Evolutionary conservation across 1,140 invertebrate species (phyloP), one percentile per base, ranked within the genome.

Genomic region (Trichonephila clavipes): DNA sequence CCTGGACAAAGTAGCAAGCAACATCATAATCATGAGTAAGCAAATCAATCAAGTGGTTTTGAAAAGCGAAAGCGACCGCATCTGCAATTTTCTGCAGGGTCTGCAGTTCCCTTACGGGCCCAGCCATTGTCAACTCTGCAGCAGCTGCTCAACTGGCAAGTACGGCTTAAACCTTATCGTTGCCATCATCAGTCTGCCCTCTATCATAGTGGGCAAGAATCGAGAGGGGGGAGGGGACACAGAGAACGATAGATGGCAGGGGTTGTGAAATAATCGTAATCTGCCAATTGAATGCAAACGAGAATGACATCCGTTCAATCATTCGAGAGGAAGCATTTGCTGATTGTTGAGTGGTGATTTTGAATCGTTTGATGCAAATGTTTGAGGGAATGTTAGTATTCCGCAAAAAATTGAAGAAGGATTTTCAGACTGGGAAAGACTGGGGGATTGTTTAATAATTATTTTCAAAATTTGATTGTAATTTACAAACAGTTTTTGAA

Each of bases 1-100:
- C 28, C 28, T 77, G 28, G 72, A 77, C 72, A 77, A 77, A 77
- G 72, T 77, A 28, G 72, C 28, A 14, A 77, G 72, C 16, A 77
- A 77, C 81, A 92, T 92, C 90, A 85, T 92, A 92, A 92, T 92
- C 90, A 92, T 85, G 82, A 92, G 90, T 28, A 92, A 92, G 77
- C 90, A 92, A 85, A 92, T 92, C 90, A 92, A 92, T 92, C 90
- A 92, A 83, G 90, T 24, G 40, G 34, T 81, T 62, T n/a, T 14
- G 28, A 90, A 61, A 82, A 59, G 21, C 24, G 14, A 90, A 58
- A 58, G 28, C 44, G 40, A 58, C 62, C 66, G 66, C 89, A 90
- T 90, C 89, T 90, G 89, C 89, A 90, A 77, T 90, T 92, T 59
- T 61, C 19, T 24, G 44, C 40, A 59, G 81, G 59, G 58, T 90